Conservation (phyloP, 2,113 vertebrate species). For the Sebastes fasciatus region DNA sequence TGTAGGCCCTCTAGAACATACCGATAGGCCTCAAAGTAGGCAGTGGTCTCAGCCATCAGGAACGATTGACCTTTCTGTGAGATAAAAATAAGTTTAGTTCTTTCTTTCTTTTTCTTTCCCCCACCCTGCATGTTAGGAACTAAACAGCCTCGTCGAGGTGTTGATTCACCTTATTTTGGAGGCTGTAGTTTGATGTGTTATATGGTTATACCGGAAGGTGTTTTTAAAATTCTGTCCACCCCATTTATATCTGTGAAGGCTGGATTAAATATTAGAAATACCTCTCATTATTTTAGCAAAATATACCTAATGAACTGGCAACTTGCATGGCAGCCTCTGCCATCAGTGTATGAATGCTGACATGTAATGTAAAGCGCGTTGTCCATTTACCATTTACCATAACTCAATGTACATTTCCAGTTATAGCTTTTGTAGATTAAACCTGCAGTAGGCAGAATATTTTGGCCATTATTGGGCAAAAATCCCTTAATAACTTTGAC, state of each 20-base stretch:
- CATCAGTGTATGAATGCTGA: no score
- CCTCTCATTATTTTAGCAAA: background rate
- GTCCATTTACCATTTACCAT: no score
- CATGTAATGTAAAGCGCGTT: no score
- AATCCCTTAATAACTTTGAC: no score
- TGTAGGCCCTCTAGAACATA: slow-evolving; percentile 93
- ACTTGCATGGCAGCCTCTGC: no score
- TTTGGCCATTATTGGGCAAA: no score
- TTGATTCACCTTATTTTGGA: background rate
- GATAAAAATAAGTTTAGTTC: background rate
- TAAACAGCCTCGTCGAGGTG: background rate
- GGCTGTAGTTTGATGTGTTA: background rate
- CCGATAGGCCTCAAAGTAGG: slow-evolving; percentile 95
- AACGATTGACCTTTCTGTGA: slow-evolving; percentile 86
- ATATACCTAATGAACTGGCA: background rate
- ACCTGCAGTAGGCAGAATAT: no score
- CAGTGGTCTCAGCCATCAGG: slow-evolving; percentile 94
- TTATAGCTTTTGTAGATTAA: no score
- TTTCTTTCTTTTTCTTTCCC: background rate
- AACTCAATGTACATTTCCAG: no score
- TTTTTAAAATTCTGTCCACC: background rate
- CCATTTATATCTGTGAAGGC: background rate
- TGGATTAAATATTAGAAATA: background rate
- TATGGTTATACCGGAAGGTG: background rate
- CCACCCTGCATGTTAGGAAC: background rate